Evolutionary conservation across 1,140 invertebrate genomes (phyloP).

Genomic region (Drosophila ercepeae): DNA sequence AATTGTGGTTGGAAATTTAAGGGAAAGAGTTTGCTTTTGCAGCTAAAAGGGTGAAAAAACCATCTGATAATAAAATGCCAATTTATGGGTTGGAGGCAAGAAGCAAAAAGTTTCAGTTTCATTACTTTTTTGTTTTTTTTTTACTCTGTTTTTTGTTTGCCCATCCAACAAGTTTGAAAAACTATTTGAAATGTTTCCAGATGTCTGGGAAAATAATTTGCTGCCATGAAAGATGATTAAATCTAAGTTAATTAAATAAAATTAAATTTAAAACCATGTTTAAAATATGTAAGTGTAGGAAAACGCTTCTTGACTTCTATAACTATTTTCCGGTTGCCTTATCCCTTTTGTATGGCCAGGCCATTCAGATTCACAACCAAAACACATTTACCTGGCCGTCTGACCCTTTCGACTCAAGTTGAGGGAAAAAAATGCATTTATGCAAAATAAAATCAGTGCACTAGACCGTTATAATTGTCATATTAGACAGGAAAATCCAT

Average conservation of each 20-base stretch:
- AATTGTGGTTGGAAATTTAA: conserved; percentile 18
- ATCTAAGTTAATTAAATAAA: conserved; percentile 1
- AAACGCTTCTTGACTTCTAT: background rate
- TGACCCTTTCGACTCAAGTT: conserved; percentile 7
- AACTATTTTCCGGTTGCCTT: background rate
- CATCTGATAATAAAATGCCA: conserved; percentile 23
- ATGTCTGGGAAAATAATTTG: background rate
- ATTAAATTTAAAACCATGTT: background rate
- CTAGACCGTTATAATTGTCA: conserved; percentile 78
- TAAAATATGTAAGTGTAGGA: too few species aligned
- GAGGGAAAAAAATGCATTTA: conserved; percentile 58
- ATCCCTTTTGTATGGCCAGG: background rate
- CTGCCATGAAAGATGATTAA: background rate
- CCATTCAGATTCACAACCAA: background rate
- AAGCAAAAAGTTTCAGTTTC: conserved; percentile 14
- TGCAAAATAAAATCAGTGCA: conserved; percentile 71
- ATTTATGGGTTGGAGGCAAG: background rate
- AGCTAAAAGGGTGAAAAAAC: background rate
- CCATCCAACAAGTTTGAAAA: background rate
- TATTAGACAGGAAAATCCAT: conserved; percentile 52
- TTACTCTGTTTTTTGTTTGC: background rate
- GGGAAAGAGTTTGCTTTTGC: background rate
- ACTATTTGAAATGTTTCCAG: background rate
- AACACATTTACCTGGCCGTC: background rate
- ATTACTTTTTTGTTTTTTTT: background rate